Base-by-base conservation (phyloP, 2,113 vertebrate genomes). In the Tichodroma muraria region DNA sequence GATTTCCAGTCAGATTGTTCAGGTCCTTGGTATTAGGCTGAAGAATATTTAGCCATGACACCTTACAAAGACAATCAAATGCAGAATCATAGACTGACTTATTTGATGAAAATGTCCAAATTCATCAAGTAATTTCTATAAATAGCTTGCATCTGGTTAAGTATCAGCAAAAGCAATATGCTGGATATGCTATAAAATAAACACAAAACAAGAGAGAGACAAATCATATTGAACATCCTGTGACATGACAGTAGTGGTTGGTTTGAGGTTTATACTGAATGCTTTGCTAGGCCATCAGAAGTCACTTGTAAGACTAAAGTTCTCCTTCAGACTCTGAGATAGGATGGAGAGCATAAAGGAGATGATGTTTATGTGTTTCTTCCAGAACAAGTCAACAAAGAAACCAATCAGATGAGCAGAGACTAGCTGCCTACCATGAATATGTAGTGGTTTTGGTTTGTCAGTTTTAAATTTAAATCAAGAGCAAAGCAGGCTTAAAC, bases 171-270 rank as follows among this genome's bases (percentile, higher is more conserved):
- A 93, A 77, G 21, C 38, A 40, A 38, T 66, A 37, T 49, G 4
- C 28, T 44, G 53, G 27, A 75, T 8, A 40, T 19, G 18, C 6
- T 47, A 23, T 19, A n/a, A 81, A 68, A 80, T 72, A 33, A 76
- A 30, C 49, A 38, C 6, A 75, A 47, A 75, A n/a, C 0, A 8
- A 30, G 15, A 47, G 19, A 33, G 33, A 42, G 8, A 53, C 5
- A 45, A 66, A 66, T 40, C 12, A 16, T 35, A 31, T 1, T 33
- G 21, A 85, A 49, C 9, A n/a, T n/a, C 8, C 4, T 47, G 30
- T 42, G 27, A 33, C 9, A 37, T 63, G 40, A 6, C n/a, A 1
- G 5, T 24, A 53, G 9, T 7, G 6, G 24, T 1, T 2, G 2
- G 30, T 54, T 69, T 72, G 20, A 64, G 9, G 30, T 60, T 85